A percentile compares a stretch with the other conserved stretches of the same genome.
Evolutionary conservation across 2,797 vertebrate species (phyloP).

Genomic region (Onychomys torridus): DNA sequence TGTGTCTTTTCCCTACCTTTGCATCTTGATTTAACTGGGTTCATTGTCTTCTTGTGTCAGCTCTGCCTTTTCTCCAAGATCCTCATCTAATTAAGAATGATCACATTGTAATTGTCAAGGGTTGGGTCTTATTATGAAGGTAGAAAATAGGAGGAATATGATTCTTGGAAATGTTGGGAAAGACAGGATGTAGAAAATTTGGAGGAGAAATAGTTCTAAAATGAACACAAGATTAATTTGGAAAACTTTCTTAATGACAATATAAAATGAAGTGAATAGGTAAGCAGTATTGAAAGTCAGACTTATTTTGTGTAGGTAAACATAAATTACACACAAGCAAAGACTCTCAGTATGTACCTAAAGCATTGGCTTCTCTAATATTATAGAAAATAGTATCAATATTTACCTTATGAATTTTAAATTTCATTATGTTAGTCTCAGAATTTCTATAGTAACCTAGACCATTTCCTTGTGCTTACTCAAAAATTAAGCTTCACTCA

Average conservation of each 20-base stretch:
- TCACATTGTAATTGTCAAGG: neutral
- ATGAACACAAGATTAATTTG: neutral
- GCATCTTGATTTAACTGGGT: neutral
- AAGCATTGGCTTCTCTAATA: neutral
- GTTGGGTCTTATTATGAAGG: neutral
- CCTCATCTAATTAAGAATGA: conserved; percentile 5
- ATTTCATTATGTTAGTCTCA: neutral
- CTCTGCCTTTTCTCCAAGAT: neutral
- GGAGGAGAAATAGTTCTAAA: neutral
- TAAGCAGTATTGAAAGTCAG: neutral
- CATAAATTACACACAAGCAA: neutral
- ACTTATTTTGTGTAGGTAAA: neutral
- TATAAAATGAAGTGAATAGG: neutral
- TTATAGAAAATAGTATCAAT: neutral
- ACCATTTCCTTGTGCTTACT: rapidly evolving
- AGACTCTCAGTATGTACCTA: neutral
- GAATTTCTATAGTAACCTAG: neutral
- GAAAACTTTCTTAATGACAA: conserved; percentile 3
- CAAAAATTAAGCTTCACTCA: neutral
- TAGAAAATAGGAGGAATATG: neutral
- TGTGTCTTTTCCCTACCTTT: conserved; percentile 14
- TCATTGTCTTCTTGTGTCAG: neutral
- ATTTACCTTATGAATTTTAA: neutral
- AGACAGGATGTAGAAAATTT: neutral
- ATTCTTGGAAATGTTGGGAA: neutral